Conservation (phyloP, 2,113 vertebrate genomes). For the Onychostruthus taczanowskii region DNA sequence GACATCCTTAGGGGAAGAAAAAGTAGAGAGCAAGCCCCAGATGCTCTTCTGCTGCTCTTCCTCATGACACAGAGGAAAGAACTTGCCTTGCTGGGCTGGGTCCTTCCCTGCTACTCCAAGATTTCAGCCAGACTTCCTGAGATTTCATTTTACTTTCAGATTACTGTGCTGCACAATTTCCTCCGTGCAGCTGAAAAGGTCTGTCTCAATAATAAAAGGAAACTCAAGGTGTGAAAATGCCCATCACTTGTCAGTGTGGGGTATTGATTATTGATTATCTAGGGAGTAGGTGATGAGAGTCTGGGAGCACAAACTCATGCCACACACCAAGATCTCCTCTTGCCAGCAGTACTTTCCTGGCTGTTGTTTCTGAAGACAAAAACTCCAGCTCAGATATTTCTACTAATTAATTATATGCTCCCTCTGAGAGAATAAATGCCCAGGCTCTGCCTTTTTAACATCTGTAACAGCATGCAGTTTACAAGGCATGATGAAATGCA, state of each 20-base stretch:
- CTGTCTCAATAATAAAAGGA: not conserved
- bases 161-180: not conserved
- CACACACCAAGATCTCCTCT: not conserved
- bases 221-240: slow-evolving; percentile 3
- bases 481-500: not conserved
- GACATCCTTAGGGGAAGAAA: not conserved
- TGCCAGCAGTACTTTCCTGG: not conserved
- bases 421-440: not conserved
- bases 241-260: not conserved
- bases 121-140: slow-evolving; percentile 17
- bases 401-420: not conserved
- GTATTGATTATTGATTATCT: not conserved
- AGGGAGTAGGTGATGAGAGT: not conserved
- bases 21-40: not conserved
- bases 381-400: not conserved
- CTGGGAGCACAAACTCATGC: not conserved
- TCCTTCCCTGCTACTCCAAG: not conserved
- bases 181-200: not conserved
- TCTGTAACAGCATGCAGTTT: not conserved
- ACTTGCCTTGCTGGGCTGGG: not conserved
- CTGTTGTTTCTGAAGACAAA: not conserved
- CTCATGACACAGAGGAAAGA: fast-evolving
- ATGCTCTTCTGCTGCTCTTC: not conserved
- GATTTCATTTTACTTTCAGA: not conserved
- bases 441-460: not conserved